phyloP scores from a whole-genome alignment of 2,113 vertebrate genomes.

The Paradisaea rubra region DNA sequence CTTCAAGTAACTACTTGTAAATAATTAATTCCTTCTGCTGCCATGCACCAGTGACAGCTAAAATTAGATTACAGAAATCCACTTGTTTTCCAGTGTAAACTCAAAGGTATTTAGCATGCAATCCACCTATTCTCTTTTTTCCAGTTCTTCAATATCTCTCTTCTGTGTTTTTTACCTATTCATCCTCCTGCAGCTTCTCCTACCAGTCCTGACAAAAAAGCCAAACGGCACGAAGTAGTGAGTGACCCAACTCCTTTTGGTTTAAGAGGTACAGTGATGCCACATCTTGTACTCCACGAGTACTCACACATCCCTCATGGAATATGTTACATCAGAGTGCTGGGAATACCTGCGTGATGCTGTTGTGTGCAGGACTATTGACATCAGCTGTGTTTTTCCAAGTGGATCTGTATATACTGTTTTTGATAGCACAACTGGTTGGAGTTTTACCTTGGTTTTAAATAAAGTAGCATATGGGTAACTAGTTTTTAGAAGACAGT shows the following conservation, averaged over 20 bases:
- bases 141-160: constrained; percentile 43
- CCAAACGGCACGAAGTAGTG: constrained; percentile 93
- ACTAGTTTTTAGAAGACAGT: neutral
- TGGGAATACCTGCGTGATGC: neutral
- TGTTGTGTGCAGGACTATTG: neutral
- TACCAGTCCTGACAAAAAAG: constrained; percentile 92
- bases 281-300: neutral
- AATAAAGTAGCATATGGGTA: neutral
- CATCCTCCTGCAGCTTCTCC: constrained; percentile 81
- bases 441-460: neutral
- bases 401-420: neutral
- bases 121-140: constrained; percentile 28
- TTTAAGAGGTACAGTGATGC: constrained; percentile 84
- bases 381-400: neutral
- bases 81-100: constrained; percentile 31
- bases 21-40: neutral
- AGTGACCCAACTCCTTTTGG: constrained; percentile 95
- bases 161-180: constrained; percentile 63
- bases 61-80: neutral
- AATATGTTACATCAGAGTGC: neutral
- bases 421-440: neutral
- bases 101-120: constrained; percentile 56
- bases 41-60: neutral
- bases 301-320: neutral
- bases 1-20: neutral